These are phyloP conservation scores for Diphyllodes magnificus DNA, from an alignment of 2,113 vertebrate genomes.

Conservation along the genomic window DNA sequence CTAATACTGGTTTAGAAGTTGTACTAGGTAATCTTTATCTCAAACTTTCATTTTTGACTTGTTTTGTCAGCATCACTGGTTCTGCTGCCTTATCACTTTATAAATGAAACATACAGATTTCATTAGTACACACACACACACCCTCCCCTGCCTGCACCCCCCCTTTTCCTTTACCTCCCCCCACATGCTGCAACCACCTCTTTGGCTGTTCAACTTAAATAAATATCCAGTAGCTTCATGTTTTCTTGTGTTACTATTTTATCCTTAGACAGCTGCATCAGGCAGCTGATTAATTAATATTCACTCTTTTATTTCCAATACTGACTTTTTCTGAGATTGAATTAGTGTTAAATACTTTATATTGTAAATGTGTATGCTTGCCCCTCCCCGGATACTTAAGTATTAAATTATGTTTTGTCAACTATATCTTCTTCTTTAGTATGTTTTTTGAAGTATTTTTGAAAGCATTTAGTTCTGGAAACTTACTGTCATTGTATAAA, in stretches of 20 bases:
- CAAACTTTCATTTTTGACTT: background rate
- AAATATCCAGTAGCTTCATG: background rate
- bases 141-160: background rate
- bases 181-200: background rate
- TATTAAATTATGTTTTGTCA: background rate
- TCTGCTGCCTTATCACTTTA: background rate
- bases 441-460: background rate
- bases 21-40: background rate
- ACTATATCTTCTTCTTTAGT: background rate
- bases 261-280: background rate
- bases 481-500: background rate
- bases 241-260: background rate
- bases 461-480: background rate
- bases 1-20: background rate
- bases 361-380: background rate
- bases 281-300: background rate
- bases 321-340: background rate
- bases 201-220: background rate
- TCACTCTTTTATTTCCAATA: background rate
- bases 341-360: background rate
- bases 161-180: background rate
- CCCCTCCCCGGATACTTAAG: too few species aligned
- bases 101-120: background rate
- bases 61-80: background rate
- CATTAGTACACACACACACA: rapidly evolving